Evolutionary conservation across 1,140 invertebrate genomes (phyloP).

Genomic region (Rhagoletis zephyria): DNA sequence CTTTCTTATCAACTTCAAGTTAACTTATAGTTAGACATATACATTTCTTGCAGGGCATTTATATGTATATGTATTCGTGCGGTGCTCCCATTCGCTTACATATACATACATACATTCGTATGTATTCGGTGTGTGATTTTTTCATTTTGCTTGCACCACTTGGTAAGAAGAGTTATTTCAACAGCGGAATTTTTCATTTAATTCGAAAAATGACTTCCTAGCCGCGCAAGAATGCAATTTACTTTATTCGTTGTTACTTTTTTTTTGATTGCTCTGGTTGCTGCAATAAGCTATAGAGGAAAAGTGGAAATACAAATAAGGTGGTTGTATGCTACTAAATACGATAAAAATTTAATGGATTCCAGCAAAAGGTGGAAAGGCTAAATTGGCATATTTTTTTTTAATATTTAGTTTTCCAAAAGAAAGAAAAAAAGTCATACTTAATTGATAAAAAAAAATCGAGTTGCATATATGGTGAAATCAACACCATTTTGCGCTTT

Average conservation of each 20-base stretch:
- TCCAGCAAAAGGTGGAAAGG: neutral
- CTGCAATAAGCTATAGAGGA: neutral
- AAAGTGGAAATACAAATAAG: neutral
- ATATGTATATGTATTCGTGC: neutral
- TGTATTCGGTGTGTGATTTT: neutral
- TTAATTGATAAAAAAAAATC: too few relatives aligned
- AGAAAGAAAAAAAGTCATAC: too few relatives aligned
- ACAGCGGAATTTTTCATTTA: constrained; percentile 34
- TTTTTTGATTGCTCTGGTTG: neutral
- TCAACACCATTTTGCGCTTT: constrained; percentile 11
- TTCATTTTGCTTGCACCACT: neutral
- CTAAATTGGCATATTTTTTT: too few relatives aligned
- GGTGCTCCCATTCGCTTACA: neutral
- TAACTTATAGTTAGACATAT: too few relatives aligned
- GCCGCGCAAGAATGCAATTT: constrained; percentile 2
- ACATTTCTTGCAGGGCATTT: too few relatives aligned
- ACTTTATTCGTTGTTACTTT: neutral
- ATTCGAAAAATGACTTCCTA: constrained; percentile 22
- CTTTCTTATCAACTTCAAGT: too few relatives aligned
- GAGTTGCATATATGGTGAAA: too few relatives aligned
- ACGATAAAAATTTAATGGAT: neutral
- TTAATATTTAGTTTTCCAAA: neutral
- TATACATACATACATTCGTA: neutral
- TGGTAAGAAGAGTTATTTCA: constrained; percentile 6
- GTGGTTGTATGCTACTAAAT: neutral